These are phyloP conservation scores for Tilapia sparmanii DNA, from an alignment of 2,113 vertebrate genomes.

Conservation along the genomic window DNA sequence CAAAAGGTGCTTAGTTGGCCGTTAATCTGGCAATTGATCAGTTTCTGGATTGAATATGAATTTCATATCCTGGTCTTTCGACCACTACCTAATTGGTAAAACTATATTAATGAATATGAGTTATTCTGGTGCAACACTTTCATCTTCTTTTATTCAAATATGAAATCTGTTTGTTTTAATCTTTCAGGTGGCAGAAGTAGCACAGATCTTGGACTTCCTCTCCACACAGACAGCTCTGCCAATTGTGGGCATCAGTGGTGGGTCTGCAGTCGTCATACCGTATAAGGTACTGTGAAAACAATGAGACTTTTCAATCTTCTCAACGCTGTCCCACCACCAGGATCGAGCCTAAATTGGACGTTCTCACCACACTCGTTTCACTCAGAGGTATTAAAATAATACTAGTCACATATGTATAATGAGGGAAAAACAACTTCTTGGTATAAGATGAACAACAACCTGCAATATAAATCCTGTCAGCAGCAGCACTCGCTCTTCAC, in stretches of 20 bases:
- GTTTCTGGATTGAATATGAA: neutral
- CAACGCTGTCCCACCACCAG: neutral
- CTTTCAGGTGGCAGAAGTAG: slow-evolving; percentile 75
- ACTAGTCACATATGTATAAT: neutral
- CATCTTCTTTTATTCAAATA: neutral
- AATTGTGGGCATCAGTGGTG: slow-evolving; percentile 93
- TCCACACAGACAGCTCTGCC: slow-evolving; percentile 91
- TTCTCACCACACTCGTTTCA: neutral
- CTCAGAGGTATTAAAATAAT: neutral
- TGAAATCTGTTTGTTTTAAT: neutral
- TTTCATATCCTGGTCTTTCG: neutral
- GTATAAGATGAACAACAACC: neutral
- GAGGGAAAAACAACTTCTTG: neutral
- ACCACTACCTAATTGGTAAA: neutral
- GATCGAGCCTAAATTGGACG: neutral
- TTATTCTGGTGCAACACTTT: neutral
- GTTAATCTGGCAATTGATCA: neutral
- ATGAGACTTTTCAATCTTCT: neutral
- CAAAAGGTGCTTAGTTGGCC: neutral
- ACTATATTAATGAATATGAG: neutral
- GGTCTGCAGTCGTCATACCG: slow-evolving; percentile 89
- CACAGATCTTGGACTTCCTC: slow-evolving; percentile 96
- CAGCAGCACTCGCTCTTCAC: neutral
- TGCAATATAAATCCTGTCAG: slow-evolving; percentile 21
- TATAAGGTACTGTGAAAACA: slow-evolving; percentile 80